Base-by-base conservation (phyloP, 2,797 vertebrate species). In the Clarias platycephalus region DNA sequence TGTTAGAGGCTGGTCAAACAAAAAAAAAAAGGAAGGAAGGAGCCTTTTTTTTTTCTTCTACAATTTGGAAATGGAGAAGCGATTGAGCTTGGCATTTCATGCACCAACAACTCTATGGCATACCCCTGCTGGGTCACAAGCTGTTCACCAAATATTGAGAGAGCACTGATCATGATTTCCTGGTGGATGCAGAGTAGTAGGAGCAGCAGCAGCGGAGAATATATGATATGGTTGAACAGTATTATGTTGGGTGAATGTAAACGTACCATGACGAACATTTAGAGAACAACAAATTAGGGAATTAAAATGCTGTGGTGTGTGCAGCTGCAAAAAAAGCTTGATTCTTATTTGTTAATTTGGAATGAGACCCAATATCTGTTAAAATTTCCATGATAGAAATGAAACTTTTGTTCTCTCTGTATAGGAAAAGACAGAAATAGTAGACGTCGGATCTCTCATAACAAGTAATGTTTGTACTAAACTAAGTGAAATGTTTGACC, bases 111-210 rank as follows among this genome's bases (percentile, higher is more conserved):
- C 55, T n/a, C 57, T 13, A 40, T 40, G 31, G 31, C 31, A 62
- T 34, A 15, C 9, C 13, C 77, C 60, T 80, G 37, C 60, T 64
- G 77, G 26, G 44, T 80, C 15, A 80, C 77, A 80, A 80, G 60
- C 77, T 80, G 60, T 64, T 80, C 60, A 28, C n/a, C 60, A 0
- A 9, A 12, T 64, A 49, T 49, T 8, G 8, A 0, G 37, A 28
- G 60, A 26, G 26, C 16, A 20, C 60, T 1, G 37, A 64, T 44
- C n/a, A 40, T n/a, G 57, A 40, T 62, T 40, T 62, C 16, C 18
- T 62, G 13, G 57, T 60, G 57, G 4, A 40, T 37, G n/a, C 9
- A 1, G 13, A 78, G 57, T 44, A 44, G 5, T n/a, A 24, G 55
- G 3, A 53, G 1, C 3, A 15, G 44, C 16, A 16, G 6, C 31